Conservation (phyloP, 2,797 vertebrate genomes). For the Alectoris magna region DNA sequence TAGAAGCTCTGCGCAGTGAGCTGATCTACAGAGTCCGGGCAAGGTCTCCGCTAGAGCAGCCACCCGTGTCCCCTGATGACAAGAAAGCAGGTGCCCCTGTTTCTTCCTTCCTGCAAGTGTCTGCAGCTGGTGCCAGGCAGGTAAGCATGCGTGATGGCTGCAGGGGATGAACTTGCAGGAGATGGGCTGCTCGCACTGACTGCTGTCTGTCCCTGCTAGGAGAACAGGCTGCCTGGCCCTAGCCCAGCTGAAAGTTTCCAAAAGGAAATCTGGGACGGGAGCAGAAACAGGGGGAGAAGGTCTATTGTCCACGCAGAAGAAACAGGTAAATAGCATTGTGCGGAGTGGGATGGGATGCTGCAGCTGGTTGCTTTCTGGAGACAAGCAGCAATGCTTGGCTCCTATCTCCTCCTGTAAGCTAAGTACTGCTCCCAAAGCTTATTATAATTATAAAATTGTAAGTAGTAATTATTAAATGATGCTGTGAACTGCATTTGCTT, state of each 20-base stretch:
- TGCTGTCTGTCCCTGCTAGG: constrained; percentile 39
- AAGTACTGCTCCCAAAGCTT: accelerated
- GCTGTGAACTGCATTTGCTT: not conserved
- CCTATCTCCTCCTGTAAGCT: accelerated
- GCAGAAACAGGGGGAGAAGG: constrained; percentile 57
- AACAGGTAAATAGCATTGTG: constrained; percentile 56
- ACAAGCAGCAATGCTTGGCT: not conserved
- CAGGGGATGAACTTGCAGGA: not conserved
- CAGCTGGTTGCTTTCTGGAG: not conserved
- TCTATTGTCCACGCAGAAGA: constrained; percentile 43
- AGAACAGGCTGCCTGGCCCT: not conserved
- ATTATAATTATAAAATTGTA: not conserved
- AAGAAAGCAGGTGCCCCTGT: not conserved
- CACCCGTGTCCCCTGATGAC: not conserved
- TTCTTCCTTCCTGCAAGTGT: constrained; percentile 14
- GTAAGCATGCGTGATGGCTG: constrained; percentile 52
- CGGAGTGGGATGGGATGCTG: not conserved
- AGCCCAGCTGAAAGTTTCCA: constrained; percentile 2
- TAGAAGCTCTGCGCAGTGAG: constrained; percentile 84
- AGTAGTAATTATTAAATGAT: not conserved
- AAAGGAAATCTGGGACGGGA: constrained; percentile 16
- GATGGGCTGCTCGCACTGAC: not conserved
- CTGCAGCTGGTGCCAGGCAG: constrained; percentile 44
- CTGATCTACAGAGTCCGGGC: constrained; percentile 55
- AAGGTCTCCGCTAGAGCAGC: constrained; percentile 4